Evolutionary conservation across 2,888 invertebrate species (phyloP), one percentile per base, ranked within the genome.

Genomic region (Lathronympha strigana): DNA sequence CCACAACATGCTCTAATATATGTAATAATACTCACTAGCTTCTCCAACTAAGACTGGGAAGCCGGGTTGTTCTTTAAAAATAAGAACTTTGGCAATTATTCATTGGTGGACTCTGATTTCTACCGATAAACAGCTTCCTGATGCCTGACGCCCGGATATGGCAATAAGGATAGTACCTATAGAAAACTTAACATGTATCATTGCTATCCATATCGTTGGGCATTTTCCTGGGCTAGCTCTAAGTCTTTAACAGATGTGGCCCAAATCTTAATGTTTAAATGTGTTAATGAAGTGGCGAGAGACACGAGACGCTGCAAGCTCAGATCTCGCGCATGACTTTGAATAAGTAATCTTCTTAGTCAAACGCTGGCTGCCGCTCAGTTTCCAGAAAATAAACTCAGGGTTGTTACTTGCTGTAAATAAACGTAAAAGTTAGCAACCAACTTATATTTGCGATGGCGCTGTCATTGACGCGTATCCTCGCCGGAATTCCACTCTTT

Each of bases 261-360:
- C 74, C 67, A 77, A 83, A 83, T 82, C 76, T 79, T 72, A 63
- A 76, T 82, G 78, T 83, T 84, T 81, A 82, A 84, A 81, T 82
- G 82, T 83, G 80, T 77, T 84, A 87, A 86, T 85, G 82, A 83
- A 85, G 83, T 82, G 81, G 77, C 73, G 70, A 70, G 73, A 78
- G 73, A 76, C 77, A 76, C 72, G 77, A 75, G 68, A 73, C 73
- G 71, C 76, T 71, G 70, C 73, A 73, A 75, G 74, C 75, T 77
- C 74, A 79, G 79, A 81, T 75, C 73, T 72, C 77, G 82, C 72
- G 82, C 84, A 84, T 85, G 86, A 80, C 79, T 74, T 69, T 83
- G 86, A 86, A 87, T 87, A 87, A 83, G 76, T 84, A 83, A 87
- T 78, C 73, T 78, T 76, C 76, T 74, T 76, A 76, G 72, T 67